Percentiles rank a stretch among this genome's conserved stretches.
Conservation (phyloP, 30 jellyfish, hydroid and myxozoan species). For the Hydra vulgaris region DNA sequence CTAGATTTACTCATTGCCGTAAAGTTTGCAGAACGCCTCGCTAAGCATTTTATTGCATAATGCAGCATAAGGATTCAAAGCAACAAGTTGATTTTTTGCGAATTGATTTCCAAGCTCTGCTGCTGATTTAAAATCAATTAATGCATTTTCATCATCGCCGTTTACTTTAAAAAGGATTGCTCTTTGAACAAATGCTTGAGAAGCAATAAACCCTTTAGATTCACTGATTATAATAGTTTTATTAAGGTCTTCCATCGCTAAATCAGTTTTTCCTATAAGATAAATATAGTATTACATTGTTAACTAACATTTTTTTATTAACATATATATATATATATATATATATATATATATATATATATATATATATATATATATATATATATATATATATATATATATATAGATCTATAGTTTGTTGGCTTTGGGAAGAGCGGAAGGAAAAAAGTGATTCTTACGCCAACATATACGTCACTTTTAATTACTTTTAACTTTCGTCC, state of each 20-base stretch:
- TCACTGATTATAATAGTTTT: conserved; percentile 58
- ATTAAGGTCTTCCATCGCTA: conserved; percentile 52
- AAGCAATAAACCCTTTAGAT: conserved; percentile 69
- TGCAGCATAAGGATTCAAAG: conserved; percentile 91
- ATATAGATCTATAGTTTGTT: too few species aligned
- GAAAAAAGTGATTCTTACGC: too few species aligned
- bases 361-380: too few species aligned
- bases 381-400: too few species aligned
- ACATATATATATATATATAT: too few species aligned
- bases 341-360: too few species aligned
- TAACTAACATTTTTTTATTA: too few species aligned
- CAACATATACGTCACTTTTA: too few species aligned
- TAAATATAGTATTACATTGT: too few species aligned
- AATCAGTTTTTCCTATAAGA: conserved; percentile 56
- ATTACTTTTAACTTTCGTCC: too few species aligned
- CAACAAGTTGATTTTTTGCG: conserved; percentile 57
- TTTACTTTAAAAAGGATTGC: conserved; percentile 46
- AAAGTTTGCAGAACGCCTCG: conserved; percentile 48
- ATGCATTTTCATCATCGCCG: conserved; percentile 58
- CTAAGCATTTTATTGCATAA: conserved; percentile 83
- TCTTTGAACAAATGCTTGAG: conserved; percentile 85
- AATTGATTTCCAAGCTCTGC: conserved; percentile 59
- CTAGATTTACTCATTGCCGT: conserved; percentile 13
- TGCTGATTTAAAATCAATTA: conserved; percentile 60
- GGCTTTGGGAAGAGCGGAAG: too few species aligned